These are phyloP conservation scores for Chaenocephalus aceratus DNA, from an alignment of 2,113 vertebrate genomes.

Conservation along the genomic window DNA sequence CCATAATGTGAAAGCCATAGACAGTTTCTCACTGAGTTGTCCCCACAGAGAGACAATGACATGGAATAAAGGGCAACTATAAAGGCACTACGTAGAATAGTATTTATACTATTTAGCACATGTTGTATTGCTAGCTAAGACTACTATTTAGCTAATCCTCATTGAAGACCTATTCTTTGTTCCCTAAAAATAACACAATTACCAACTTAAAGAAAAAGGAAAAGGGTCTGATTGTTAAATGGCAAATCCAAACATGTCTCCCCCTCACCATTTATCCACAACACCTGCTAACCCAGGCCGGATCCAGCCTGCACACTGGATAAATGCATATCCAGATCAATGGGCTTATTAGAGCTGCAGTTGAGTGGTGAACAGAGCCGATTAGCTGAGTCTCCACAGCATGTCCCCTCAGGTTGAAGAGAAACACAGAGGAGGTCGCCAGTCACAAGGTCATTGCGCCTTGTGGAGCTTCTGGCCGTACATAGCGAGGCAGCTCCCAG, in stretches of 20 bases:
- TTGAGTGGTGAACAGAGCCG: constrained; percentile 77
- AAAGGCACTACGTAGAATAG: background rate
- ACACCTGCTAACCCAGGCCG: constrained; percentile 44
- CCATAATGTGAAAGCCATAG: constrained; percentile 33
- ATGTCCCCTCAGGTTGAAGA: constrained; percentile 56
- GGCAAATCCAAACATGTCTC: constrained; percentile 33
- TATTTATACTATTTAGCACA: constrained; percentile 6
- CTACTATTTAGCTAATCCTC: constrained; percentile 31
- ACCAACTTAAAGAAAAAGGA: constrained; percentile 16
- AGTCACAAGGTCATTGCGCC: constrained; percentile 77
- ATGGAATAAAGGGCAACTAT: constrained; percentile 3
- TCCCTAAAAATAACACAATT: constrained; percentile 34
- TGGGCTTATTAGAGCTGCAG: constrained; percentile 78
- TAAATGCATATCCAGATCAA: constrained; percentile 78
- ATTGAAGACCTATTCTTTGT: constrained; percentile 6
- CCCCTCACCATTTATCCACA: constrained; percentile 34
- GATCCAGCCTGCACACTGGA: constrained; percentile 51
- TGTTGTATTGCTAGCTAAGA: constrained; percentile 13
- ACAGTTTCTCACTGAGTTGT: constrained; percentile 45
- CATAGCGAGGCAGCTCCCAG: constrained; percentile 26
- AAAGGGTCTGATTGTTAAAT: constrained; percentile 32
- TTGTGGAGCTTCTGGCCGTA: constrained; percentile 28
- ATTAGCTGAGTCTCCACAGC: constrained; percentile 71
- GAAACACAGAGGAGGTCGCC: constrained; percentile 63
- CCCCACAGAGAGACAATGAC: constrained; percentile 36